Base-by-base conservation (phyloP, 2,113 vertebrate genomes). In the Halcyon senegalensis region DNA sequence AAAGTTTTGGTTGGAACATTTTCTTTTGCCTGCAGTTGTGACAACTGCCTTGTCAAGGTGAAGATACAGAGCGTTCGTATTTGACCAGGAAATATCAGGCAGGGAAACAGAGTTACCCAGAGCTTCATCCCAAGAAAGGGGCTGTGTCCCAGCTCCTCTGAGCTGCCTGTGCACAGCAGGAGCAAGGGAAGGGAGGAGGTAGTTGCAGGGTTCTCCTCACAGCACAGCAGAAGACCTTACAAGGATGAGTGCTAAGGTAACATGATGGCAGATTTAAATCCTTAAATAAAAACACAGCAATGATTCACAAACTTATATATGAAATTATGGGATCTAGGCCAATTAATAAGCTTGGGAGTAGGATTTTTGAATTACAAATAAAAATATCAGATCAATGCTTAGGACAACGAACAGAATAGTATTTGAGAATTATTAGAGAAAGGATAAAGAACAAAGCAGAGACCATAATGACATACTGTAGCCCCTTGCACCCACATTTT, bases 21-120 rank as follows among this genome's bases (percentile, higher is more conserved):
- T 73, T 37, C 35, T 69, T 91, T 80, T 73, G 58, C 24, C 66
- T 85, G 30, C 43, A 66, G 9, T 70, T 82, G n/a, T 72, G 58
- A 69, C 48, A 77, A 44, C 31, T 62, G 25, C 37, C 77, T 37
- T 31, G 50, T 50, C 41, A 31, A 64, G 28, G 31, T 37, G 72
- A 87, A 79, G 63, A 50, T 23, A 44, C 25, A 73, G 21, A 50
- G 7, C 1, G 1, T 21, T 9, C 0, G 1, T 37, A 13, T 60
- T 67, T 83, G 55, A 59, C 50, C 55, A 58, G 67, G 55, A 66
- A 69, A 35, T 15, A 35, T 1, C 35, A 60, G 24, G 27, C 44
- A 84, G 46, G 35, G 30, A 62, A 89, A 11, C 41, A 25, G 28
- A 60, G 43, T 56, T 0, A 3, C 27, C 51, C 21, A 2, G 2